Evolutionary conservation across 2,113 vertebrate genomes (phyloP).

Genomic region (Candoia aspera): DNA sequence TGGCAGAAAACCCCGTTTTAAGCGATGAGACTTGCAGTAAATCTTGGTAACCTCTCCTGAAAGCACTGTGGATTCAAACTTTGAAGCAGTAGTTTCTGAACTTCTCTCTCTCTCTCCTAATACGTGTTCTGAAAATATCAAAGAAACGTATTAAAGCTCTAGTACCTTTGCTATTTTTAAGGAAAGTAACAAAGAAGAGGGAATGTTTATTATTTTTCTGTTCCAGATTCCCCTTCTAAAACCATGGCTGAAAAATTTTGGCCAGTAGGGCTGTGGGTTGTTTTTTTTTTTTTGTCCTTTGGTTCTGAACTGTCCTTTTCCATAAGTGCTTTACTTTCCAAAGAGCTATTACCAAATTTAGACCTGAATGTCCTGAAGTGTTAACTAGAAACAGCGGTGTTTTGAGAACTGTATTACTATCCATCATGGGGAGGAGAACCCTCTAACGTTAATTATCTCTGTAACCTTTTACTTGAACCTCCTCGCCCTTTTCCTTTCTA

Average conservation of each 20-base stretch:
- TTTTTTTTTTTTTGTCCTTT: background rate
- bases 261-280: too few species aligned
- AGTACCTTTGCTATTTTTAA: background rate
- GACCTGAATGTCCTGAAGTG: background rate
- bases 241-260: background rate
- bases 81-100: background rate
- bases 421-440: background rate
- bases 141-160: background rate
- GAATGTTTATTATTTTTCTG: background rate
- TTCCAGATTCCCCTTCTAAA: background rate
- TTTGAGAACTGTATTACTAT: background rate
- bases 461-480: background rate
- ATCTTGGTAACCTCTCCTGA: background rate
- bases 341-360: background rate
- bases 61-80: background rate
- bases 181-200: background rate
- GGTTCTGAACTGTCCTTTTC: background rate
- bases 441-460: background rate
- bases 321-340: too few species aligned
- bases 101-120: background rate
- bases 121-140: too few species aligned
- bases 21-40: background rate
- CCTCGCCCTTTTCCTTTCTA: too few species aligned
- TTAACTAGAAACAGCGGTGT: background rate
- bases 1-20: background rate